These are phyloP conservation scores for Tenthredo livida DNA, from an alignment of 2,888 invertebrate species.

Conservation along the genomic window DNA sequence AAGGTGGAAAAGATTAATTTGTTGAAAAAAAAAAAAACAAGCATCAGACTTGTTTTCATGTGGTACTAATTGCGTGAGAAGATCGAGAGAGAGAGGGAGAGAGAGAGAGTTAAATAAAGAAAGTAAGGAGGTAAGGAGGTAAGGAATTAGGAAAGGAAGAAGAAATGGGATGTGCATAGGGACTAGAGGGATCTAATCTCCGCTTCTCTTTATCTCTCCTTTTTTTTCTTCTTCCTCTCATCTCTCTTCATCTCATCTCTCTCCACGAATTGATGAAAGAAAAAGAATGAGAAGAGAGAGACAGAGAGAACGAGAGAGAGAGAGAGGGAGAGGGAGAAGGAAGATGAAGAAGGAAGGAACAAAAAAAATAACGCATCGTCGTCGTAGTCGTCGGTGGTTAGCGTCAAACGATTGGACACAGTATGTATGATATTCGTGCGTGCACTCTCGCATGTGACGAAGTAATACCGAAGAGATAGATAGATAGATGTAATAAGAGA, in stretches of 20 bases:
- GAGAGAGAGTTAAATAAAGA: slow-evolving; percentile 38
- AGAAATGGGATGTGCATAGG: background rate
- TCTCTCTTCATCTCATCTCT: background rate
- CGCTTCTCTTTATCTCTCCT: background rate
- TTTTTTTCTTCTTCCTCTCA: background rate
- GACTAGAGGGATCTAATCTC: background rate
- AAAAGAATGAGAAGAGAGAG: background rate
- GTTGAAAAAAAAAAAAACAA: background rate
- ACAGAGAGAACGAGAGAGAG: too few relatives aligned
- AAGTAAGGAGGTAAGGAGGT: background rate
- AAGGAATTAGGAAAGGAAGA: slow-evolving; percentile 54
- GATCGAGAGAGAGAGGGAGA: background rate
- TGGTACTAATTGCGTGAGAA: slow-evolving; percentile 38
- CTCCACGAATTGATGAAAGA: background rate
- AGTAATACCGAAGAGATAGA: background rate
- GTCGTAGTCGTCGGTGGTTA: slow-evolving; percentile 3
- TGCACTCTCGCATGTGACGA: background rate
- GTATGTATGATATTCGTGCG: background rate
- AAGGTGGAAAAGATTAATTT: background rate
- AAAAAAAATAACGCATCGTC: background rate
- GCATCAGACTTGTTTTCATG: background rate
- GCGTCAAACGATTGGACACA: slow-evolving; percentile 15
- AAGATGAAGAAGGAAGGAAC: background rate
- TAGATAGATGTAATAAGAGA: background rate
- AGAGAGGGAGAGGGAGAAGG: too few relatives aligned